These are phyloP conservation scores for Drosophila nikananu DNA, from an alignment of 1,140 invertebrate species.

Conservation along the genomic window DNA sequence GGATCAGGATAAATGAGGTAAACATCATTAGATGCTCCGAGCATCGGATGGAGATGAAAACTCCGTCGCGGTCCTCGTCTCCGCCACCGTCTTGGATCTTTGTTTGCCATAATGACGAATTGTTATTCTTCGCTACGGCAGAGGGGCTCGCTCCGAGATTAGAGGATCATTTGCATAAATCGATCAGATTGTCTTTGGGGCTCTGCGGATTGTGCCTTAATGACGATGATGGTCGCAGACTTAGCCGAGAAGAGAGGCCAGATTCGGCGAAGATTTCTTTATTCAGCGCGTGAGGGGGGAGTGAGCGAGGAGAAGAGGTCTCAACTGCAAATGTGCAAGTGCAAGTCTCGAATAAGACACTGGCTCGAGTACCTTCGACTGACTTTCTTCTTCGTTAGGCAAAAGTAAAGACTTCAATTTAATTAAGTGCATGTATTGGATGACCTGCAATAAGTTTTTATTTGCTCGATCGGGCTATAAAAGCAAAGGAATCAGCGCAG, in stretches of 20 bases:
- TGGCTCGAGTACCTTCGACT: conserved; percentile 4
- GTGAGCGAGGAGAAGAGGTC: conserved; percentile 2
- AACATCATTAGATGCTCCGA: conserved; percentile 50
- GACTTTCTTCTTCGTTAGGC: conserved; percentile 19
- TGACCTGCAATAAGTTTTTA: conserved; percentile 12
- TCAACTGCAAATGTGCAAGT: conserved; percentile 18
- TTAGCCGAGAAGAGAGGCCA: neutral
- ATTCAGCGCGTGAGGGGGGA: neutral
- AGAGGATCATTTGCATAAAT: conserved; percentile 48
- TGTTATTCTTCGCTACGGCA: conserved; percentile 31
- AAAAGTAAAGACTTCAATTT: conserved; percentile 14
- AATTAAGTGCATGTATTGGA: conserved; percentile 1
- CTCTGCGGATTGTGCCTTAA: conserved; percentile 22
- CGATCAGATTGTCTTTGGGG: conserved; percentile 40
- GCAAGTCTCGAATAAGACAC: neutral
- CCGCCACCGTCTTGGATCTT: conserved; percentile 13
- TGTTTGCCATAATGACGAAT: conserved; percentile 61
- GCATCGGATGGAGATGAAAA: conserved; percentile 36
- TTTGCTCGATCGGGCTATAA: neutral
- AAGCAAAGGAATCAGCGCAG: neutral
- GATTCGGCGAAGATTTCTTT: conserved; percentile 2
- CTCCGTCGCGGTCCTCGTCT: neutral
- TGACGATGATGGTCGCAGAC: conserved; percentile 12
- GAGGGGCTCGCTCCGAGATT: conserved; percentile 17
- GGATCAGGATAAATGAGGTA: conserved; percentile 55